Conservation (phyloP, 92 coral and sea anemone genomes). For the Epizoanthus illoricatus region DNA sequence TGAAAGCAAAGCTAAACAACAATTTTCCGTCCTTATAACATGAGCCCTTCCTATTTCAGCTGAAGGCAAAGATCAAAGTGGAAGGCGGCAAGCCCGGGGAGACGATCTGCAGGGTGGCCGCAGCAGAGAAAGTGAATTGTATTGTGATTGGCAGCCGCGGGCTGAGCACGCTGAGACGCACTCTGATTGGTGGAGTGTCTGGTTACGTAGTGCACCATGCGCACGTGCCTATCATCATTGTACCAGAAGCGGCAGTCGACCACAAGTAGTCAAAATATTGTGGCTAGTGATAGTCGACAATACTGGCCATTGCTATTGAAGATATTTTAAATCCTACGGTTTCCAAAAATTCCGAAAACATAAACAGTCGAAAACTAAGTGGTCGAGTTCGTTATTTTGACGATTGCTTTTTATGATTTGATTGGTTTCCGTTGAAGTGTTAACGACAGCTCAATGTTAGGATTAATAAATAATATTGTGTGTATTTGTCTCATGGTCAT, state of each 20-base stretch:
- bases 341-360: not conserved
- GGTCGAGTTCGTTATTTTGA: too few relatives aligned
- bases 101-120: slow-evolving; percentile 59
- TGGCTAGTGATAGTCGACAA: too few relatives aligned
- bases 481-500: too few relatives aligned
- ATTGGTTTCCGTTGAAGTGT: too few relatives aligned
- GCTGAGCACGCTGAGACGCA: slow-evolving; percentile 56
- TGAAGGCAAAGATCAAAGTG: slow-evolving; percentile 65
- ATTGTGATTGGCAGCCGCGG: slow-evolving; percentile 69
- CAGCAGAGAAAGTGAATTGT: slow-evolving; percentile 48
- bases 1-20: not conserved
- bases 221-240: slow-evolving; percentile 62
- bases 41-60: slow-evolving; percentile 38
- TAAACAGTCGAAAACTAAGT: too few relatives aligned
- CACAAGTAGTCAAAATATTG: not conserved
- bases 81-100: slow-evolving; percentile 66
- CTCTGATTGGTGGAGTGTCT: slow-evolving; percentile 72
- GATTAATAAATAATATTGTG: too few relatives aligned
- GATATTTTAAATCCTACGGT: not conserved
- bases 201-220: slow-evolving; percentile 69
- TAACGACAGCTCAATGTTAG: too few relatives aligned
- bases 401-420: too few relatives aligned
- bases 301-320: too few relatives aligned
- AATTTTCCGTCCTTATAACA: not conserved
- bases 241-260: slow-evolving; percentile 39